phyloP scores from a whole-genome alignment of 2,888 invertebrate genomes.

The Protonemura montana region DNA sequence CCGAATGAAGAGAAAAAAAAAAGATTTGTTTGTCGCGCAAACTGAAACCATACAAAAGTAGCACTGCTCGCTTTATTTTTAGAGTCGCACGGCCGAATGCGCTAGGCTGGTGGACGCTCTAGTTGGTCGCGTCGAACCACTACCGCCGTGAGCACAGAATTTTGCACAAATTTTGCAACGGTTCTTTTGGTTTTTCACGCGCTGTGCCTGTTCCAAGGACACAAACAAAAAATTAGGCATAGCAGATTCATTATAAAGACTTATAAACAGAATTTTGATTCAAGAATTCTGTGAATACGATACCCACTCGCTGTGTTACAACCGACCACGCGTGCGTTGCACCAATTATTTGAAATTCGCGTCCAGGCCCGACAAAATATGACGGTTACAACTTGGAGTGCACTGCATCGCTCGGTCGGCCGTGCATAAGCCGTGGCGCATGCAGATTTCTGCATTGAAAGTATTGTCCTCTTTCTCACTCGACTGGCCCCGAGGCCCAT shows the following conservation, averaged over 20 bases:
- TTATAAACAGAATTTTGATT: too few relatives aligned
- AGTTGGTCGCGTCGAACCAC: not conserved
- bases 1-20: not conserved
- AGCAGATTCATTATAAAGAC: too few relatives aligned
- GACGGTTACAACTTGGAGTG: not conserved
- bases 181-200: too few relatives aligned
- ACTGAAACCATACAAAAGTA: not conserved
- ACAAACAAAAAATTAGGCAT: too few relatives aligned
- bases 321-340: not conserved
- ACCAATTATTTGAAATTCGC: not conserved
- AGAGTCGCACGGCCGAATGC: not conserved
- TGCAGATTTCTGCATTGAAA: not conserved
- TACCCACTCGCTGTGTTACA: not conserved
- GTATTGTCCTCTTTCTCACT: not conserved
- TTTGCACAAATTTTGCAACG: too few relatives aligned
- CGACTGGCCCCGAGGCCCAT: not conserved
- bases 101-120: not conserved
- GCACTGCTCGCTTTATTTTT: not conserved
- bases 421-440: not conserved
- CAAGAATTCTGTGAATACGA: not conserved
- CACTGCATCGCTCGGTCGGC: not conserved
- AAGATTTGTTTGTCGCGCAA: not conserved
- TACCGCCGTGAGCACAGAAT: too few relatives aligned
- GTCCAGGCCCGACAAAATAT: not conserved
- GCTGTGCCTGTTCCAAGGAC: too few relatives aligned